Percentiles rank a stretch among this genome's conserved stretches.
These are phyloP conservation scores for Gymnosoma rotundatum DNA, from an alignment of 2,888 invertebrate genomes.

Conservation along the genomic window DNA sequence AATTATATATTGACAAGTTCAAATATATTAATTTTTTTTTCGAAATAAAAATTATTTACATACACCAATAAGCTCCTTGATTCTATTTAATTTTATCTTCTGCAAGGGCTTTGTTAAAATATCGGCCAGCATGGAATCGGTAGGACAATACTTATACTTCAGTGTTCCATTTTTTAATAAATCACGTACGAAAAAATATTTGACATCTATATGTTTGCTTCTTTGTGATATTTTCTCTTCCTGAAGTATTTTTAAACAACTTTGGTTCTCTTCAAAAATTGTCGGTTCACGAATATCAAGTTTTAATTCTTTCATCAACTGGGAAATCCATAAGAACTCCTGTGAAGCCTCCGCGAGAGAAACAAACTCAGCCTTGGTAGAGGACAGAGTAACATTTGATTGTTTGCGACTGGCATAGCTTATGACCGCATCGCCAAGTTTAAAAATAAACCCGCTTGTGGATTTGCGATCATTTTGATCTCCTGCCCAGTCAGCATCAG, in stretches of 20 bases:
- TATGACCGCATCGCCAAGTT: slow-evolving; percentile 43
- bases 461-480: neutral
- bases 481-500: slow-evolving; percentile 20
- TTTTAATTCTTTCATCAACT: slow-evolving; percentile 38
- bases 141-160: neutral
- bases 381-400: slow-evolving; percentile 31
- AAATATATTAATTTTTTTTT: neutral
- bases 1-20: no score
- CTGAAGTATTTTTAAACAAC: slow-evolving; percentile 8
- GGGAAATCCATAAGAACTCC: slow-evolving; percentile 37
- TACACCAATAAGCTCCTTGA: no score
- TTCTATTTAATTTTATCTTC: no score
- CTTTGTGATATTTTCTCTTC: neutral
- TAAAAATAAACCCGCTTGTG: slow-evolving; percentile 21
- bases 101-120: no score
- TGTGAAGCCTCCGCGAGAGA: slow-evolving; percentile 37
- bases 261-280: slow-evolving; percentile 24
- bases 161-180: neutral
- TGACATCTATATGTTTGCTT: neutral
- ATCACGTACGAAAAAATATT: neutral
- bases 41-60: no score
- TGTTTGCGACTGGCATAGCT: slow-evolving; percentile 42
- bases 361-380: slow-evolving; percentile 41
- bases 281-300: slow-evolving; percentile 3
- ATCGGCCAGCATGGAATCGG: neutral